These are phyloP conservation scores for Rhodophaea formosa DNA, from an alignment of 2,888 invertebrate species.

Conservation along the genomic window DNA sequence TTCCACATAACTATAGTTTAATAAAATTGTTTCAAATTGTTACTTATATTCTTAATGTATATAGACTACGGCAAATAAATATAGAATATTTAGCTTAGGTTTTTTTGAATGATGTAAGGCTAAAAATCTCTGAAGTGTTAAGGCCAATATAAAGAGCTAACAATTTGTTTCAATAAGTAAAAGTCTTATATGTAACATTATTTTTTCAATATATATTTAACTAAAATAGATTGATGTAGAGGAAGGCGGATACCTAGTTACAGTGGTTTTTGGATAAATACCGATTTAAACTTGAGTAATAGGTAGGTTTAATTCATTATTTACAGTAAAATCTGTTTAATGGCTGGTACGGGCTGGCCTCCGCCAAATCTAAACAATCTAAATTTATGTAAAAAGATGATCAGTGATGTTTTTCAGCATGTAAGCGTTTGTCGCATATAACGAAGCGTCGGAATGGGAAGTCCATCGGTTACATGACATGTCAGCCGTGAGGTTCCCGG, in stretches of 20 bases:
- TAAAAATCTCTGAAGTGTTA: conserved; percentile 2
- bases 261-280: not conserved
- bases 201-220: not conserved
- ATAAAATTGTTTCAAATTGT: not conserved
- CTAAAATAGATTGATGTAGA: not conserved
- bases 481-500: no score
- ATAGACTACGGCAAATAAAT: conserved; percentile 11
- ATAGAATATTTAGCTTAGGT: not conserved
- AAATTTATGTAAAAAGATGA: no score
- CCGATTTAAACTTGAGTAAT: no score
- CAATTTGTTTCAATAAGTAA: not conserved
- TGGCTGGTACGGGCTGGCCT: no score
- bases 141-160: not conserved
- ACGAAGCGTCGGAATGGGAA: no score
- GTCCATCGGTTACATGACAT: no score
- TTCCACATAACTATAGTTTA: conserved; percentile 21
- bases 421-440: no score
- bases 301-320: no score
- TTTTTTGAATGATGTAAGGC: conserved; percentile 4
- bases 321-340: no score
- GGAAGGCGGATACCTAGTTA: not conserved
- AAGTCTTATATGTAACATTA: not conserved
- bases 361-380: no score
- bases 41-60: conserved; percentile 17
- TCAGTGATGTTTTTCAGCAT: no score